Percentiles rank a stretch among this genome's conserved stretches.
These are phyloP conservation scores for Galeruca laticollis DNA, from an alignment of 2,888 invertebrate genomes.

Conservation along the genomic window DNA sequence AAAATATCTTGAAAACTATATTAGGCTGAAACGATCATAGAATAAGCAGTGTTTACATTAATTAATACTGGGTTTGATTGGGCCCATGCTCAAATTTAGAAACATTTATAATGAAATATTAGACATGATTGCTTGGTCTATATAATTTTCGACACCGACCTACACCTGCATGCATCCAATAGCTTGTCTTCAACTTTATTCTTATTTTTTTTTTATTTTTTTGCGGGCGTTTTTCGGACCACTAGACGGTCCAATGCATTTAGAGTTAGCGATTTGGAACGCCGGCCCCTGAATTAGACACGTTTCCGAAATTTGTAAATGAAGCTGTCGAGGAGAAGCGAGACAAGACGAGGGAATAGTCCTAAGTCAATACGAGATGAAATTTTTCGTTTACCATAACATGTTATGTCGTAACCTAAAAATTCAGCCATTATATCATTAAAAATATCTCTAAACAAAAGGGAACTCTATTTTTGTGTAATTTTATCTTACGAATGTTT, in stretches of 20 bases:
- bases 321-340: not conserved
- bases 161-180: conserved; percentile 46
- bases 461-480: no score
- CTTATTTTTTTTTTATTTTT: conserved; percentile 13
- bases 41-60: no score
- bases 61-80: no score
- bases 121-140: conserved; percentile 42
- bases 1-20: no score
- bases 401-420: not conserved
- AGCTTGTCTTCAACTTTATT: conserved; percentile 25
- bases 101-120: not conserved
- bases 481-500: no score
- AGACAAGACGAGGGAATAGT: not conserved
- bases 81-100: not conserved
- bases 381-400: not conserved
- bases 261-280: conserved; percentile 15
- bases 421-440: not conserved
- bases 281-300: not conserved
- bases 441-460: no score
- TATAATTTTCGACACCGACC: conserved; percentile 42
- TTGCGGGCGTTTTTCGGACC: conserved; percentile 21
- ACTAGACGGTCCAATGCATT: conserved; percentile 11
- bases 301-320: conserved; percentile 2
- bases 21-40: no score
- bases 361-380: not conserved